Evolutionary conservation across 1,140 invertebrate species (phyloP), one percentile per base, ranked within the genome.

Genomic region (Macrobrachium rosenbergii): DNA sequence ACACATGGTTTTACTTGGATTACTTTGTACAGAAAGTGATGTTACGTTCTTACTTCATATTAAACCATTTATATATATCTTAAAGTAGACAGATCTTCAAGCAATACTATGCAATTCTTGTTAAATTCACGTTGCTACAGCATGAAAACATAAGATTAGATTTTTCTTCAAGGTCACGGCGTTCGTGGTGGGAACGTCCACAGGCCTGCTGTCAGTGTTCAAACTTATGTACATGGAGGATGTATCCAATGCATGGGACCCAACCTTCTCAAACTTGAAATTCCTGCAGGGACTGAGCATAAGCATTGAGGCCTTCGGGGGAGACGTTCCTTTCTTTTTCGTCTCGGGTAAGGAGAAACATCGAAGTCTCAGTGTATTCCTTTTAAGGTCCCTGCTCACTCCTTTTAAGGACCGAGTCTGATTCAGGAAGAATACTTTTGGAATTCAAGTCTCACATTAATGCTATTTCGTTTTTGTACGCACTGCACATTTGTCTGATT

Each of bases 261-360:
- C 84, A 16, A 92, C 92, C 59, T 92, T 88, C 21, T 59, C 85
- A 17, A 85, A 83, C 69, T 82, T 96, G 10, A 97, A 97, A 92
- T 95, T 97, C 0, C 91, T 98, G 5, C 94, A 98, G 92, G 97
- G 97, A 5, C 89, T 95, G 2, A 94, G 94, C 5, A 95, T 95
- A 90, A 94, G 94, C 6, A 94, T 97, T 75, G 96, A 97, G 91
- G 96, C 95, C 89, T 95, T 98, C 90, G 92, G 94, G 43, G 97
- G 97, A 19, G 97, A 98, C 92, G 92, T 97, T 85, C 96, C 96
- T 2, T 96, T 97, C 89, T 96, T 98, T 92, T 97, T 97, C 91
- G 91, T 96, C n/a, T 96, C 96, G 37, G 94, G 95, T 87, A 14
- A 60, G 83, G 52, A 52, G 52, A 8, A 37, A 52, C 12, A 52